phyloP scores from a whole-genome alignment of 2,797 vertebrate genomes.

The Phaenicophaeus curvirostris region DNA sequence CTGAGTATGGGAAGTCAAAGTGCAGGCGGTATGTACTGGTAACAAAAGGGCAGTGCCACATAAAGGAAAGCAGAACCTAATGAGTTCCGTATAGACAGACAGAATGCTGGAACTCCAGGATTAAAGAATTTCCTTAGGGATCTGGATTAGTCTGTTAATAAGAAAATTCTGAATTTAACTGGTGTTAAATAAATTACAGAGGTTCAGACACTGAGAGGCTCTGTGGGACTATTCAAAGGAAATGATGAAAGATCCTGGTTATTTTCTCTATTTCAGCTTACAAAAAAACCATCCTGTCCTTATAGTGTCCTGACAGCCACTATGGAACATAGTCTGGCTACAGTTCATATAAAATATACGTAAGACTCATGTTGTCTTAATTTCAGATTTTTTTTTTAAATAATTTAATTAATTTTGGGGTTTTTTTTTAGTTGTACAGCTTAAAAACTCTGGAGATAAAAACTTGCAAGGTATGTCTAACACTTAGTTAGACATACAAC shows the following conservation, averaged over 20 bases:
- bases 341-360: neutral
- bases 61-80: neutral
- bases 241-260: neutral
- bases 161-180: neutral
- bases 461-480: neutral
- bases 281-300: neutral
- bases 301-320: neutral
- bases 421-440: neutral
- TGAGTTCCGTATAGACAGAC: neutral
- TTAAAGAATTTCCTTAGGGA: neutral
- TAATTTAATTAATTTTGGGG: neutral
- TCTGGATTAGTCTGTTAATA: neutral
- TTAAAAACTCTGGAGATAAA: neutral
- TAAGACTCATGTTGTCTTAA: neutral
- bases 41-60: neutral
- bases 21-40: neutral
- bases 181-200: neutral
- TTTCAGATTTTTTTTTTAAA: neutral
- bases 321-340: neutral
- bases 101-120: neutral
- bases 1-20: neutral
- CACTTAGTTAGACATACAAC: neutral
- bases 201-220: neutral
- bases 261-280: neutral
- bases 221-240: neutral